Evolutionary conservation across 2,113 vertebrate species (phyloP).

Genomic region (Psilopsiagon aymara): DNA sequence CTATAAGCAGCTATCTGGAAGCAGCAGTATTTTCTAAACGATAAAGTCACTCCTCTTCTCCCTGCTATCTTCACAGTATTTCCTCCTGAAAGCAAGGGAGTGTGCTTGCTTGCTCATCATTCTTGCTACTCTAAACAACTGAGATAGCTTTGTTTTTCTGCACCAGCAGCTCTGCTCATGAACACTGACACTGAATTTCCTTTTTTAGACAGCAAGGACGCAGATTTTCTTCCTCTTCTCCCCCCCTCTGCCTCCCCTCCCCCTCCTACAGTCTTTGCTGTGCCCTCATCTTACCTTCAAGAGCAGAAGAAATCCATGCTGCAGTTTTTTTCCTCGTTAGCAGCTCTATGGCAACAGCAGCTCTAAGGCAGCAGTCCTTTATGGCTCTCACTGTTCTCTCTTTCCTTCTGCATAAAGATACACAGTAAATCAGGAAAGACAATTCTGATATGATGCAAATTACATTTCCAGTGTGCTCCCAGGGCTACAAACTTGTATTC

Average conservation of each 20-base stretch:
- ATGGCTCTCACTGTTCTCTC: not conserved
- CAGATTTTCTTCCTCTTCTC: conserved; percentile 52
- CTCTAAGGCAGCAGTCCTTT: conserved; percentile 36
- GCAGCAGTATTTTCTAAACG: conserved; percentile 3
- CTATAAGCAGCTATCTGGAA: conserved; percentile 17
- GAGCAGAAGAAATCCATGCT: conserved; percentile 57
- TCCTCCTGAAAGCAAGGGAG: conserved; percentile 13
- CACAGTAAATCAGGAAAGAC: not conserved
- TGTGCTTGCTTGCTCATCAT: conserved; percentile 41
- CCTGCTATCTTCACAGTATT: conserved; percentile 16
- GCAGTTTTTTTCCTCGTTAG: conserved; percentile 36
- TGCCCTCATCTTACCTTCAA: conserved; percentile 63
- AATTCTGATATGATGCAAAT: not conserved
- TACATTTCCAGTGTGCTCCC: not conserved
- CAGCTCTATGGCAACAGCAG: conserved; percentile 60
- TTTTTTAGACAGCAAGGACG: conserved; percentile 66
- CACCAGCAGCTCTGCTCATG: conserved; percentile 41
- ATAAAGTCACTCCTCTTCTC: conserved; percentile 5
- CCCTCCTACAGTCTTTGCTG: conserved; percentile 37
- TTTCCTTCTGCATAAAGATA: conserved; percentile 8
- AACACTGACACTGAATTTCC: conserved; percentile 53
- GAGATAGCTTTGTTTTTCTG: conserved; percentile 61
- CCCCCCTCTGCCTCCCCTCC: conserved; percentile 50
- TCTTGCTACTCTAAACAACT: conserved; percentile 38
- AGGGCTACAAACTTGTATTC: not conserved